Percentiles rank a stretch among this genome's conserved stretches.
phyloP scores from a whole-genome alignment of 2,888 invertebrate genomes.

The Drosophila barbarae region DNA sequence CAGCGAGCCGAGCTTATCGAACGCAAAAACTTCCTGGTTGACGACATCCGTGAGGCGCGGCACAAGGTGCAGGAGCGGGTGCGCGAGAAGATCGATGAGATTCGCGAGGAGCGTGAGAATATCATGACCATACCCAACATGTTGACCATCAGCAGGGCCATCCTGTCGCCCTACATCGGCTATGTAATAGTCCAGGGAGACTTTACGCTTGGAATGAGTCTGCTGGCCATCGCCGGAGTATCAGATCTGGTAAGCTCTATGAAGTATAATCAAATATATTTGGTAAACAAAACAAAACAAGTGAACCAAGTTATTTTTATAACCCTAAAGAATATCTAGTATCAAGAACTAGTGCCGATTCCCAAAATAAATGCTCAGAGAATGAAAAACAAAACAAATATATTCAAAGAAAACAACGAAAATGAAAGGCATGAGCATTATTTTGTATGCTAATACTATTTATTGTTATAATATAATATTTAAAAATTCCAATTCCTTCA shows the following conservation, averaged over 20 bases:
- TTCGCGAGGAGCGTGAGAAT: slow-evolving; percentile 85
- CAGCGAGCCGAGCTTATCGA: slow-evolving; percentile 83
- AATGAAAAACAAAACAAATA: neutral
- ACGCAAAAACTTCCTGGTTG: slow-evolving; percentile 84
- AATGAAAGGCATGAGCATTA: neutral
- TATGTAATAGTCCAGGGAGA: slow-evolving; percentile 91
- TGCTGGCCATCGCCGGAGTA: slow-evolving; percentile 92
- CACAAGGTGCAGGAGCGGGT: slow-evolving; percentile 86
- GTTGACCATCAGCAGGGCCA: slow-evolving; percentile 91
- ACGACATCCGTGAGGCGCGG: slow-evolving; percentile 86
- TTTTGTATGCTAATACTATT: neutral
- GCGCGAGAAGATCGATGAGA: slow-evolving; percentile 87
- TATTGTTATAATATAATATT: too few relatives aligned
- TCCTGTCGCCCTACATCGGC: slow-evolving; percentile 92
- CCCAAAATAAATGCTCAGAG: slow-evolving; percentile 2
- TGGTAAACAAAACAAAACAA: neutral
- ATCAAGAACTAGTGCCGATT: neutral
- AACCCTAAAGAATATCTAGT: neutral
- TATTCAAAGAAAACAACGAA: neutral
- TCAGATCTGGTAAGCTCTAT: slow-evolving; percentile 89
- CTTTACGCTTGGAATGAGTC: slow-evolving; percentile 88
- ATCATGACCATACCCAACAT: slow-evolving; percentile 96
- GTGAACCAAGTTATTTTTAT: neutral
- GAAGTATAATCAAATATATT: neutral
- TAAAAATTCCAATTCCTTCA: neutral